phyloP scores from a whole-genome alignment of 2,113 vertebrate species.

The Crotalus helleri region DNA sequence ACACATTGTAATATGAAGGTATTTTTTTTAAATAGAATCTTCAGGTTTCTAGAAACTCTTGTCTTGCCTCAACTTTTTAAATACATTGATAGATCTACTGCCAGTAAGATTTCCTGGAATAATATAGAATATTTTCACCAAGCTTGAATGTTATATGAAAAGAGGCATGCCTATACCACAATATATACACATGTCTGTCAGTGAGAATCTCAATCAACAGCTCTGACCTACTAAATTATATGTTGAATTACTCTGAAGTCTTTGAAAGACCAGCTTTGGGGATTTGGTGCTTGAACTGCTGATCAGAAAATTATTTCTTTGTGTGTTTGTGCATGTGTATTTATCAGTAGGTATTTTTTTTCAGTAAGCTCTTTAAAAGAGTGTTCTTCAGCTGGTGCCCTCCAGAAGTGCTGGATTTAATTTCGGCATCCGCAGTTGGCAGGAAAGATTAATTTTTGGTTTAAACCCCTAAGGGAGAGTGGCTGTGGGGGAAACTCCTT shows the following conservation, averaged over 20 bases:
- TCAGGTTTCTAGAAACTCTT: not conserved
- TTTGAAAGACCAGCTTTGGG: not conserved
- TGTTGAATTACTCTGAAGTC: not conserved
- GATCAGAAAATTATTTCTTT: not conserved
- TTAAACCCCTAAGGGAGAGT: not conserved
- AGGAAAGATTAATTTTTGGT: not conserved
- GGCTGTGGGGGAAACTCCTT: not conserved
- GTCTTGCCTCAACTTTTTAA: not conserved
- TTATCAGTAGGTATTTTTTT: not conserved
- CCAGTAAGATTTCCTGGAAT: not conserved
- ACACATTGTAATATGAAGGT: not conserved
- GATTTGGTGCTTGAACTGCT: not conserved
- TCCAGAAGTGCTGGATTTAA: conserved; percentile 1
- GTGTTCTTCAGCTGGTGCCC: not conserved
- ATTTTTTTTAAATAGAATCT: not conserved
- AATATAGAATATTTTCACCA: not conserved
- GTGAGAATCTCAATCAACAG: not conserved
- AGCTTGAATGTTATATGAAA: not conserved
- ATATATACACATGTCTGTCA: not conserved
- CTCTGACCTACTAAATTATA: not conserved
- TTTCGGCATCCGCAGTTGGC: not conserved
- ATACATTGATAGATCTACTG: not conserved
- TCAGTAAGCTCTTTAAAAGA: not conserved
- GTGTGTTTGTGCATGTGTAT: not conserved
- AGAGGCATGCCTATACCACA: not conserved